Evolutionary conservation across 1,140 invertebrate species (phyloP).

Genomic region (Drosophila nasuta): DNA sequence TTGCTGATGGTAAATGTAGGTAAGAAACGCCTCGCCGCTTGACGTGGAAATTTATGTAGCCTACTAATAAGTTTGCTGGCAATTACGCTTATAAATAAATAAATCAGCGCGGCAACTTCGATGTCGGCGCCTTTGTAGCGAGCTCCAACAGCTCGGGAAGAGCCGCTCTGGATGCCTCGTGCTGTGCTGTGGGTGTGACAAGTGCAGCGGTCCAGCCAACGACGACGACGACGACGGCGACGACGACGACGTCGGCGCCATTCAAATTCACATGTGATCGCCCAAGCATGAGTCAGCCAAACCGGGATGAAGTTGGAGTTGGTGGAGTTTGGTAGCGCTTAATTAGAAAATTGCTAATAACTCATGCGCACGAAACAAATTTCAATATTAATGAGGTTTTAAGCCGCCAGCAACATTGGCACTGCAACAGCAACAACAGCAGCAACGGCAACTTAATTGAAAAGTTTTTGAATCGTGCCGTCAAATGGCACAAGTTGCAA

Average conservation of each 20-base stretch:
- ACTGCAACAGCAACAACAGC: conserved; percentile 27
- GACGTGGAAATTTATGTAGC: conserved; percentile 53
- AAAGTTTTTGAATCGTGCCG: conserved; percentile 62
- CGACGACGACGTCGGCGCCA: conserved; percentile 39
- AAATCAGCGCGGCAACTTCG: conserved; percentile 68
- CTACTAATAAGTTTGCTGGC: conserved; percentile 59
- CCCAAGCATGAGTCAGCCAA: conserved; percentile 66
- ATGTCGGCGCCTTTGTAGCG: conserved; percentile 51
- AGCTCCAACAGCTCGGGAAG: background rate
- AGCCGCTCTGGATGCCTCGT: conserved; percentile 27
- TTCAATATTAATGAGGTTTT: conserved; percentile 84
- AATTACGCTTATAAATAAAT: conserved; percentile 82
- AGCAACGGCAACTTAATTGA: conserved; percentile 67
- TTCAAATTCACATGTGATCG: conserved; percentile 75
- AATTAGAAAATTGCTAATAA: conserved; percentile 84
- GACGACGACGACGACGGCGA: no score
- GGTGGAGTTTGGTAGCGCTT: conserved; percentile 46
- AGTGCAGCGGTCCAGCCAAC: conserved; percentile 36
- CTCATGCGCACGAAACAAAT: conserved; percentile 83
- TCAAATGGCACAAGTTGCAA: conserved; percentile 30
- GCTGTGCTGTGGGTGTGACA: conserved; percentile 75
- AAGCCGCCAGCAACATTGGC: conserved; percentile 50
- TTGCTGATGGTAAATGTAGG: conserved; percentile 1
- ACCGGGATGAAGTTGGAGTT: background rate
- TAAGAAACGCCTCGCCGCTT: conserved; percentile 24